These are phyloP conservation scores for Actinia tenebrosa DNA, from an alignment of 64 coral and sea anemone species.

Conservation along the genomic window DNA sequence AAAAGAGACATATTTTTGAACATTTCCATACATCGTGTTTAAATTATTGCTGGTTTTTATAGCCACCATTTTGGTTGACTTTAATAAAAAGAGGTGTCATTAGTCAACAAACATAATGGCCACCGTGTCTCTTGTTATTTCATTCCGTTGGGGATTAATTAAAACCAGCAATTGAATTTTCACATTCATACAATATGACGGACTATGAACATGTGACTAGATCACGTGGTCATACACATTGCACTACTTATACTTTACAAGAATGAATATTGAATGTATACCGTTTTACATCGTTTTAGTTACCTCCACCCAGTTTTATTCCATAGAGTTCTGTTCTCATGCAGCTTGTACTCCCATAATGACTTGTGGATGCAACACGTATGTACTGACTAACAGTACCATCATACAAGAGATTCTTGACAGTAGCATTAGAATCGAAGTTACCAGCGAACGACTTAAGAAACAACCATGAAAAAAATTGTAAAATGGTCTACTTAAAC, in stretches of 20 bases:
- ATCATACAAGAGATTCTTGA: not conserved
- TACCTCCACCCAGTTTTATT: not conserved
- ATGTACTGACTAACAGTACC: conserved; percentile 8
- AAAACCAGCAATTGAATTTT: too few species aligned
- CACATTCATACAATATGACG: too few species aligned
- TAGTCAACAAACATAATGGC: too few species aligned
- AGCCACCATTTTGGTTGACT: too few species aligned
- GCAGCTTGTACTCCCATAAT: conserved; percentile 11
- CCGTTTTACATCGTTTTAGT: not conserved
- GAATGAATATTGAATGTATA: not conserved
- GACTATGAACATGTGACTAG: too few species aligned
- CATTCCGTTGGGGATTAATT: too few species aligned
- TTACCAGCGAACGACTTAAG: not conserved
- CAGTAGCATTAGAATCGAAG: not conserved
- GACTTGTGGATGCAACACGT: not conserved
- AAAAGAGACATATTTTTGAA: too few species aligned
- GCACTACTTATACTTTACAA: not conserved
- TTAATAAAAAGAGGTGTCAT: too few species aligned
- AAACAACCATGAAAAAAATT: not conserved
- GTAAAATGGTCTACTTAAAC: too few species aligned
- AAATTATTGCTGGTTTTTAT: too few species aligned
- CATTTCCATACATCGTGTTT: too few species aligned
- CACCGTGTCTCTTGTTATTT: too few species aligned
- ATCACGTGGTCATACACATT: not conserved
- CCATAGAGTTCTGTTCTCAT: conserved; percentile 16